phyloP scores from a whole-genome alignment of 2,797 vertebrate species.

The Sebastes trivittatus region DNA sequence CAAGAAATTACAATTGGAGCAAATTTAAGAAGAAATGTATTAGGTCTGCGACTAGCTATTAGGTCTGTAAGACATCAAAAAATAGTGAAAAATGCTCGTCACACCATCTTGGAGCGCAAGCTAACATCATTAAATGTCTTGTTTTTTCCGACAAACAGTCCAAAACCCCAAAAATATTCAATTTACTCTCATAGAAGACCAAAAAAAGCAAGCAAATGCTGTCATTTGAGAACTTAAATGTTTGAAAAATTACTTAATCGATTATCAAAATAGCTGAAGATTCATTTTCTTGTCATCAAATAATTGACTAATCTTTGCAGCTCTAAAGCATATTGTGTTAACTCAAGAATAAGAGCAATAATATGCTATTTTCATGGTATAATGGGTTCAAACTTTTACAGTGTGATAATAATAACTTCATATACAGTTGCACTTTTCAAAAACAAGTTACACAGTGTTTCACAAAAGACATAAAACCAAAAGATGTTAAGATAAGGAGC shows the following conservation, averaged over 20 bases:
- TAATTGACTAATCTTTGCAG: no score
- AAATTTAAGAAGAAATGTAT: neutral
- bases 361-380: no score
- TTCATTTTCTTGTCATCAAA: accelerated
- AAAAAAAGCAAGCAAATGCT: neutral
- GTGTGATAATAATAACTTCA: no score
- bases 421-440: no score
- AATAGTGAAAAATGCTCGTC: neutral
- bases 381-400: no score
- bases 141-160: neutral
- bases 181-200: neutral
- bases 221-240: neutral
- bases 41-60: no score
- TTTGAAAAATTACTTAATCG: neutral
- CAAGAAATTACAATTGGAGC: neutral
- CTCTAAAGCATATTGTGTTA: no score
- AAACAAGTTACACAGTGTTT: no score
- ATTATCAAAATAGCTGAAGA: no score
- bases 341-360: no score
- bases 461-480: no score
- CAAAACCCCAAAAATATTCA: neutral
- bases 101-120: neutral
- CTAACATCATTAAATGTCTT: neutral
- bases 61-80: neutral
- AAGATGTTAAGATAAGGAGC: accelerated